Conservation (phyloP, 2,113 vertebrate species). For the Acrocephalus arundinaceus region DNA sequence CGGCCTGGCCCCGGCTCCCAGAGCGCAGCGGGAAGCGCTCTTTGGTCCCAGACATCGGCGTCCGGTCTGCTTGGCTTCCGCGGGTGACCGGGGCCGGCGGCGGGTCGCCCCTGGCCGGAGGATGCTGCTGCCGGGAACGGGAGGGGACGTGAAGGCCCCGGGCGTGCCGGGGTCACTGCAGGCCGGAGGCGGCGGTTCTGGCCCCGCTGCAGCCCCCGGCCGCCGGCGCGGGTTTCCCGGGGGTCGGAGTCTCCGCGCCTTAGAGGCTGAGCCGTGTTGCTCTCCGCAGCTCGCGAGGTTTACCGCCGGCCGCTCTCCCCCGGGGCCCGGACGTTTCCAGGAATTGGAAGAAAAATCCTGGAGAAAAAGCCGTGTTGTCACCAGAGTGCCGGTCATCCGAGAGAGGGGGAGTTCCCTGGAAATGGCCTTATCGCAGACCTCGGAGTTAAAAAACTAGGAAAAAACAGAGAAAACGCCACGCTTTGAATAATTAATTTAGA, state of each 20-base stretch:
- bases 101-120: background rate
- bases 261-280: background rate
- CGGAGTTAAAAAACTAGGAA: background rate
- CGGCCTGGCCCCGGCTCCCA: background rate
- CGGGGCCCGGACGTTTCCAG: background rate
- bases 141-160: background rate
- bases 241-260: background rate
- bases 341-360: background rate
- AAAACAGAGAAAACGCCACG: rapidly evolving
- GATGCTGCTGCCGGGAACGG: background rate
- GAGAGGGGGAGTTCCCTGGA: background rate
- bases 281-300: background rate
- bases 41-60: background rate
- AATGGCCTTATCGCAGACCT: background rate
- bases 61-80: background rate
- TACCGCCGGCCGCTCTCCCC: background rate
- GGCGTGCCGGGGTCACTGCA: background rate
- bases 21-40: background rate
- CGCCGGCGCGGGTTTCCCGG: background rate
- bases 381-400: background rate
- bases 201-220: background rate
- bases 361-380: background rate
- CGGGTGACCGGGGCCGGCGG: background rate
- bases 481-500: background rate
- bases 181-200: background rate